Evolutionary conservation across 2,113 vertebrate genomes (phyloP), one percentile per base, ranked within the genome.

Genomic region (Pelvicachromis taeniatus): DNA sequence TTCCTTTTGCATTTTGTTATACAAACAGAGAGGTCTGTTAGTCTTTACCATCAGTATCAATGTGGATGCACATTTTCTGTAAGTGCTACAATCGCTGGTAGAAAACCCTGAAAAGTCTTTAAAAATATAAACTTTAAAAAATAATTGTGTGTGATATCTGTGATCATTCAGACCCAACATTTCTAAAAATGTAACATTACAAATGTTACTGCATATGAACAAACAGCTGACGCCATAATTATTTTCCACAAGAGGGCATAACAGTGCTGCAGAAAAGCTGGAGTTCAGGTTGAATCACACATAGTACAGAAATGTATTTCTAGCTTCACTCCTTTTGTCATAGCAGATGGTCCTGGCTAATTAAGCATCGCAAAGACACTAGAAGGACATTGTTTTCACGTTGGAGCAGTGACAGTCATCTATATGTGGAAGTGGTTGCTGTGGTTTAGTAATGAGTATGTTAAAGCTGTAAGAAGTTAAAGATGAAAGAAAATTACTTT

Each of bases 171-270:
- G 16, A 33, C 17, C 17, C 4, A n/a, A 5, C 19, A n/a, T 50
- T 50, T 16, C 7, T 19, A 16, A 16, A 2, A 17, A 7, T 0
- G 17, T 4, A 17, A n/a, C 26, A 13, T 52, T 52, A 75, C 16
- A 50, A 48, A 19, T 75, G n/a, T n/a, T n/a, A 73, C 0, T 73
- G 0, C 13, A 50, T 19, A 7, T 73, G 12, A 81, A 78, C 13
- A 42, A 68, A 42, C 38, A 70, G 31, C 16, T 31, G 42, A 50
- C 16, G 50, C 68, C 16, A 4, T 21, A 4, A 29, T 80, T 5
- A 33, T 52, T 59, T 48, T 17, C 90, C 90, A 87, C 91, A 63
- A 90, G 93, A 80, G 89, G 93, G 93, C n/a, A 83, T 7, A 65
- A 50, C 53, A 77, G 45, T 65, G 56, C 86, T 19, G 61, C 13